Evolutionary conservation across 2,113 vertebrate species (phyloP).

Genomic region (Lamprotornis superbus): DNA sequence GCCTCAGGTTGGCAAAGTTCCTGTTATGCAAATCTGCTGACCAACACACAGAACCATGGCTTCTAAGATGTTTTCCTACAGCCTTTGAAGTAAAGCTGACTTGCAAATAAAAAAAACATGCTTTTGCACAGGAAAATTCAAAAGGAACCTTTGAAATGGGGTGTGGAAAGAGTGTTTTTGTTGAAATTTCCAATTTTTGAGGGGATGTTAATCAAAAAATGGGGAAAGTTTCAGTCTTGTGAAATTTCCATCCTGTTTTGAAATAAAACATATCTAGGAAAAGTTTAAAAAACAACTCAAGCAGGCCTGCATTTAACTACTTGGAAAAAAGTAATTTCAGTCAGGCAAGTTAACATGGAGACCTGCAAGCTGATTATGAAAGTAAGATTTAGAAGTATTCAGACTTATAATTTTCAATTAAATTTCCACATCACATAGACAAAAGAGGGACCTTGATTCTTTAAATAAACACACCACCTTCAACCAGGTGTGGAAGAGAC

Average conservation of each 20-base stretch:
- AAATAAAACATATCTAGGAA: not conserved
- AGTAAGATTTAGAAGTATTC: not conserved
- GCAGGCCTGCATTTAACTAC: not conserved
- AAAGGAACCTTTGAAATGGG: not conserved
- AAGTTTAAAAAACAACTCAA: not conserved
- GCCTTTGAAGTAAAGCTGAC: not conserved
- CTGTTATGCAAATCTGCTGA: not conserved
- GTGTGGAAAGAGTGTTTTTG: not conserved
- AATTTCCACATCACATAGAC: not conserved
- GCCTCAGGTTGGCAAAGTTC: not conserved
- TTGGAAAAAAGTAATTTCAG: not conserved
- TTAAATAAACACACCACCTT: not conserved
- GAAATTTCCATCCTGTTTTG: not conserved
- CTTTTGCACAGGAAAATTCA: not conserved
- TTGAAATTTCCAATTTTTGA: not conserved
- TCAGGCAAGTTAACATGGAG: not conserved
- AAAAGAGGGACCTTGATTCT: not conserved
- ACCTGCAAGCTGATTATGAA: not conserved
- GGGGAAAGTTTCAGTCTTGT: not conserved
- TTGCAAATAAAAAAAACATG: not conserved
- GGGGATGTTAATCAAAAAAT: not conserved
- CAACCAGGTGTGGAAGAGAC: not conserved
- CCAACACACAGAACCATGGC: fast-evolving
- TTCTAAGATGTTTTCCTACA: not conserved
- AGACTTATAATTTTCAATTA: not conserved